Base-by-base conservation (phyloP, 2,888 invertebrate genomes). In the Andrena trimmerana region DNA sequence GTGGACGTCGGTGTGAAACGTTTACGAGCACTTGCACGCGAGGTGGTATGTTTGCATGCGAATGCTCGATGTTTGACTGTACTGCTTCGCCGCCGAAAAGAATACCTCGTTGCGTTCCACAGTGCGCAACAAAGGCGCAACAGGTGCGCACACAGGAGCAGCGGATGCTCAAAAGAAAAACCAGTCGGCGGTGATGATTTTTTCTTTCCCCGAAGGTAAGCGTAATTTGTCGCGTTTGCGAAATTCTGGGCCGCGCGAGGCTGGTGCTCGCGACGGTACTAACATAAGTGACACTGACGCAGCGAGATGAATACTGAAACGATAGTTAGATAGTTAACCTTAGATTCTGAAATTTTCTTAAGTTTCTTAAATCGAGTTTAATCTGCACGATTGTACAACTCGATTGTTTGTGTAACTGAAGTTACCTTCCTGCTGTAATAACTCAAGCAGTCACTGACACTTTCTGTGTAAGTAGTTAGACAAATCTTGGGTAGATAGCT, bases 71-170 rank as follows among this genome's bases (percentile, higher is more conserved):
- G 78, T 85, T 84, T 82, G 84, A 78, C 69, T 83, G 81, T 65
- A 75, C 78, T 63, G 84, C 24, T 57, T 57, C 74, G 63, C 81
- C 79, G 42, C 71, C 80, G 78, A 87, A 88, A 87, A 86, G 86
- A 87, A 87, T 86, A 87, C 80, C 82, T 72, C 82, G 68, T 59
- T 90, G 83, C 86, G 84, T 88, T 88, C 69, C 71, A 66, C 66
- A 31, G 57, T 81, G 81, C 83, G 87, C 89, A 87, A 86, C 89
- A 87, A 86, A 81, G 74, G 83, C 84, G 90, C 90, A 90, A 90
- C 90, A 90, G 90, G 90, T 90, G 87, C 84, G 81, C 82, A 67
- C 65, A 65, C 60, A 70, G 78, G 73, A 84, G 80, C 70, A 71
- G 81, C 60, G 68, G 54, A 67, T 66, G 78, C 78, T 65, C 63